Conservation (phyloP, 2,888 invertebrate species). For the Octodonta nipae region DNA sequence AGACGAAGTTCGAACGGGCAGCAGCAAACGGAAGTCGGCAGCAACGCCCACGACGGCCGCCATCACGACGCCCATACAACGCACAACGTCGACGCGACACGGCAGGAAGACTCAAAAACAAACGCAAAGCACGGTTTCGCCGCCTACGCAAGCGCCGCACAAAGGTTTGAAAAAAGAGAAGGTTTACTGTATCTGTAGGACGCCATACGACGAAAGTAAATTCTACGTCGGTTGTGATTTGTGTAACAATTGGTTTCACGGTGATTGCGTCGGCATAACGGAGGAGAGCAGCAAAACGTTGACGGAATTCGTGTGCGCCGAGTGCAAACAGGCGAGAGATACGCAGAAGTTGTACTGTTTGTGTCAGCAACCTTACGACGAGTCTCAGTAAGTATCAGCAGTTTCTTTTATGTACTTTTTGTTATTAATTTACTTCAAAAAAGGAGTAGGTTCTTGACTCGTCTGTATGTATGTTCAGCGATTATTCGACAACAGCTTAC, state of each 20-base stretch:
- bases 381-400: slow-evolving; percentile 74
- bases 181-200: slow-evolving; percentile 37
- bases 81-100: slow-evolving; percentile 11
- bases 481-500: no score
- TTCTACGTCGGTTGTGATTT: slow-evolving; percentile 96
- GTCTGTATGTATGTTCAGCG: no score
- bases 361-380: slow-evolving; percentile 92
- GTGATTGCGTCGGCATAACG: slow-evolving; percentile 86
- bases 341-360: slow-evolving; percentile 90
- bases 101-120: slow-evolving; percentile 14
- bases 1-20: slow-evolving; percentile 44
- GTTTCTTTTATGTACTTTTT: no score
- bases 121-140: slow-evolving; percentile 8
- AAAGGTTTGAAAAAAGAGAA: slow-evolving; percentile 12
- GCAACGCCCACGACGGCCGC: slow-evolving; percentile 34
- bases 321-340: slow-evolving; percentile 73
- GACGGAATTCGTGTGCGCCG: slow-evolving; percentile 78
- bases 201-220: slow-evolving; percentile 91
- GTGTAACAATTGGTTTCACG: slow-evolving; percentile 98
- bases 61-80: slow-evolving; percentile 17
- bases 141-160: not conserved
- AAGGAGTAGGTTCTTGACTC: no score
- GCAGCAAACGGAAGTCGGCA: slow-evolving; percentile 41
- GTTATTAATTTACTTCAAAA: no score
- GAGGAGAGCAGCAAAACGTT: slow-evolving; percentile 82